Evolutionary conservation across 2,888 invertebrate species (phyloP).

Genomic region (Callyntrura guangdongensis): DNA sequence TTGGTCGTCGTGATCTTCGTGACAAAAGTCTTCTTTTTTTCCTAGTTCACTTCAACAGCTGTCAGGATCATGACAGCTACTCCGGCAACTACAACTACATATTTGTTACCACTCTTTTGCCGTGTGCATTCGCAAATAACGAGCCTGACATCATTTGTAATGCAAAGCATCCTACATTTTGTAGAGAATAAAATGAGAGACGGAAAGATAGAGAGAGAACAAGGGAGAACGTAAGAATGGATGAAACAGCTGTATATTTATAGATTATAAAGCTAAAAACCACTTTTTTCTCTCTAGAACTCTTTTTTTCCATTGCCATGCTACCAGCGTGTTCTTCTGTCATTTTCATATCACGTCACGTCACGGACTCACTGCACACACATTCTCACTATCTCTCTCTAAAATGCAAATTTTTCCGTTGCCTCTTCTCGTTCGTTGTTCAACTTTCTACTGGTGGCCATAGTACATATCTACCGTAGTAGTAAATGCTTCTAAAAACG

Average conservation of each 20-base stretch:
- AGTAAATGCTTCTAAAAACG: too few species aligned
- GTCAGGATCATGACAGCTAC: neutral
- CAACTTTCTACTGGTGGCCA: too few species aligned
- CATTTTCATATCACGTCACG: slow-evolving; percentile 58
- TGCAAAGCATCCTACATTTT: neutral
- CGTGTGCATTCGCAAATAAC: neutral
- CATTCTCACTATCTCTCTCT: too few species aligned
- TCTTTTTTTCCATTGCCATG: neutral
- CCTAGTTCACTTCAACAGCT: neutral
- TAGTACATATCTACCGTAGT: too few species aligned
- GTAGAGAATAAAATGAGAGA: neutral
- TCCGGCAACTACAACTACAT: neutral
- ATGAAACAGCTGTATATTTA: neutral
- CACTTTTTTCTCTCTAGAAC: too few species aligned
- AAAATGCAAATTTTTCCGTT: neutral
- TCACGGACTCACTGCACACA: slow-evolving; percentile 15
- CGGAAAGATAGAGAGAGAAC: too few species aligned
- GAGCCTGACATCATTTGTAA: slow-evolving; percentile 21
- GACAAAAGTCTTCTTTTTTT: slow-evolving; percentile 50
- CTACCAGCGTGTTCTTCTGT: neutral
- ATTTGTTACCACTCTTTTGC: neutral
- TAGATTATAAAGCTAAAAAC: neutral
- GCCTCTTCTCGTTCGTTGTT: too few species aligned
- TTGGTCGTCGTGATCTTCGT: slow-evolving; percentile 65
- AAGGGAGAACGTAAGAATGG: neutral